Conservation (phyloP, 1,140 invertebrate genomes). For the Thaumatotibia leucotreta region DNA sequence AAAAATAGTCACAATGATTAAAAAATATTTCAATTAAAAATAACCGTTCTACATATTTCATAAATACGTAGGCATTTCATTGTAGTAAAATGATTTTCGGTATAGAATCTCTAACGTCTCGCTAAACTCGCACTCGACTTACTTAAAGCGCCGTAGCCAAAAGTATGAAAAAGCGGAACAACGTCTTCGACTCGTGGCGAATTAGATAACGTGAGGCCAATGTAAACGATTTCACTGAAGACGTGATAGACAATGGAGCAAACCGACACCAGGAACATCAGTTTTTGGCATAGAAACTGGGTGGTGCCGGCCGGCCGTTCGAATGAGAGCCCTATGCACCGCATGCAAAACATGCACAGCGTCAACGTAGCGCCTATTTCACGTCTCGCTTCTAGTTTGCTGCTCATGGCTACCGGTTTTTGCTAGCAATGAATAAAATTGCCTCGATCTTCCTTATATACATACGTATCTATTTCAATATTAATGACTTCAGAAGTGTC, state of each 20-base stretch:
- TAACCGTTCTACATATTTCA: no score
- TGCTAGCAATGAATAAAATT: not conserved
- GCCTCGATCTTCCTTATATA: not conserved
- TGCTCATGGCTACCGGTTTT: not conserved
- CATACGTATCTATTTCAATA: not conserved
- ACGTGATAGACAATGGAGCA: conserved; percentile 56
- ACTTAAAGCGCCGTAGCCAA: conserved; percentile 64
- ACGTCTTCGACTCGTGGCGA: conserved; percentile 61
- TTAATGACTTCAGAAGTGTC: conserved; percentile 1
- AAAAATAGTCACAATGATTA: no score
- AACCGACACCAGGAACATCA: conserved; percentile 48
- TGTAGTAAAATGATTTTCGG: no score
- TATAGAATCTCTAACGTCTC: not conserved
- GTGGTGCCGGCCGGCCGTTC: conserved; percentile 27
- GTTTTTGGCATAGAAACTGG: conserved; percentile 37
- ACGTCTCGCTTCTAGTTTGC: conserved; percentile 35
- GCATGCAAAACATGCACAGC: conserved; percentile 51
- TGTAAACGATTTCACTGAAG: conserved; percentile 60
- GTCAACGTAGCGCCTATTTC: conserved; percentile 54
- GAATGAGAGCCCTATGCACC: conserved; percentile 53
- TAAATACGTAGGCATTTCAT: no score
- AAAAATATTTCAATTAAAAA: no score
- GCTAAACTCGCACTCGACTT: conserved; percentile 25
- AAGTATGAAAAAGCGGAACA: conserved; percentile 62
- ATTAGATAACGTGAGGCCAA: conserved; percentile 52